Evolutionary conservation across 2,113 vertebrate genomes (phyloP).

Genomic region (Bubo scandiacus): DNA sequence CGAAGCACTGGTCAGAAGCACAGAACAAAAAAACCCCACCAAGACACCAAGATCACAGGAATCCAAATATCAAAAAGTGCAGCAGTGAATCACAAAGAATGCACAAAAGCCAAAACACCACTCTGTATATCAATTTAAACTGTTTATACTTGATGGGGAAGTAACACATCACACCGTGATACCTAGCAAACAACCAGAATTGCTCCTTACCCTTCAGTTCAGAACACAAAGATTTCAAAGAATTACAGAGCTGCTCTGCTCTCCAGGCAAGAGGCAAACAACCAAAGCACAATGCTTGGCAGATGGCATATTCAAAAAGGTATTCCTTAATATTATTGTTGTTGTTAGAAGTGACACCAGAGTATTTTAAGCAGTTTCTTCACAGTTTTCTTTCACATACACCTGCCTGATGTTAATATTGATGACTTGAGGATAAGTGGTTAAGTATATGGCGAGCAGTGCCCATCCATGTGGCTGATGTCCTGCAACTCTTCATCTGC

Average conservation of each 20-base stretch:
- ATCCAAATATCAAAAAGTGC: neutral
- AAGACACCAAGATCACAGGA: neutral
- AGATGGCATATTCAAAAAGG: neutral
- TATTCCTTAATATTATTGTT: neutral
- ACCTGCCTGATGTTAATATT: neutral
- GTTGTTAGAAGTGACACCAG: neutral
- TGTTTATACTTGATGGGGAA: neutral
- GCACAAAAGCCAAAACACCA: neutral
- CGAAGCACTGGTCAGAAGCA: neutral
- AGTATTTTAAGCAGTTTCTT: neutral
- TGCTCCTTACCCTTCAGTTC: neutral
- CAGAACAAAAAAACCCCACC: neutral
- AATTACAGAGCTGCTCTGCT: neutral
- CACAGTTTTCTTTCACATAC: neutral
- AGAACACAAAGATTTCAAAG: neutral
- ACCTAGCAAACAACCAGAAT: neutral
- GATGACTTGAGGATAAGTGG: neutral
- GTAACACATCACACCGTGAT: neutral
- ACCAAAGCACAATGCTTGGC: neutral
- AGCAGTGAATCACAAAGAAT: neutral
- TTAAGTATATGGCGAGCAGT: neutral
- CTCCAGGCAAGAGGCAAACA: neutral
- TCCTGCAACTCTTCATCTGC: neutral
- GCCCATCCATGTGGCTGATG: neutral
- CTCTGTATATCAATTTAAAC: neutral